phyloP scores from a whole-genome alignment of 2,888 invertebrate genomes.

The Polylopha cassiicola region DNA sequence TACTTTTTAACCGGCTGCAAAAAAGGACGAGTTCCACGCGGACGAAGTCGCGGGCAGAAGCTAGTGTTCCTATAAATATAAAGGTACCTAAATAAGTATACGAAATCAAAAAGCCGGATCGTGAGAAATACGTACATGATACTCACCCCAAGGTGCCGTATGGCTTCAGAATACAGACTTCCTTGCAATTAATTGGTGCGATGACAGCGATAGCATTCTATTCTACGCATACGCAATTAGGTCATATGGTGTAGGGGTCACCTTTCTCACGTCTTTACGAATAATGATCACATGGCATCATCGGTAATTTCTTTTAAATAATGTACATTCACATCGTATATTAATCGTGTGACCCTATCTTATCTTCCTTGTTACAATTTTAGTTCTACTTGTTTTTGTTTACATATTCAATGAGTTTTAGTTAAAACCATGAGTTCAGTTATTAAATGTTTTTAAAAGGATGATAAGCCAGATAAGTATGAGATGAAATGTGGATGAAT shows the following conservation, averaged over 20 bases:
- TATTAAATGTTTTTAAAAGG: conserved; percentile 5
- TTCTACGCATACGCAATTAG: conserved; percentile 61
- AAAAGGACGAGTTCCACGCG: no score
- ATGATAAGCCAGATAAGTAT: conserved; percentile 11
- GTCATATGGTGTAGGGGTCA: conserved; percentile 51
- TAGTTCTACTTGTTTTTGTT: conserved; percentile 13
- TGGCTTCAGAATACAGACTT: conserved; percentile 57
- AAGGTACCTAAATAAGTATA: conserved; percentile 5
- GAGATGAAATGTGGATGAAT: conserved; percentile 14
- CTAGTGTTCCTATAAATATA: no score
- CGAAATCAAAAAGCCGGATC: conserved; percentile 30
- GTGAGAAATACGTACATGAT: conserved; percentile 54
- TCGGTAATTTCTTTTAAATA: conserved; percentile 6
- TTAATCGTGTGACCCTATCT: conserved; percentile 16
- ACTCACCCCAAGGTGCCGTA: conserved; percentile 51
- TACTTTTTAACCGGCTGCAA: no score
- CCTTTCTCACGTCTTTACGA: conserved; percentile 55
- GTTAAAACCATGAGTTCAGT: conserved; percentile 3
- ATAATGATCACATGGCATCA: conserved; percentile 26
- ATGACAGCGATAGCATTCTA: conserved; percentile 64
- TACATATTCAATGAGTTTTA: conserved; percentile 1
- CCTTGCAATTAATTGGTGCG: conserved; percentile 71
- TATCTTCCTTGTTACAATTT: conserved; percentile 7
- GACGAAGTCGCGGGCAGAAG: no score
- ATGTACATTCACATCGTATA: conserved; percentile 4